Evolutionary conservation across 2,113 vertebrate genomes (phyloP), one percentile per base, ranked within the genome.

Genomic region (Pygoscelis antarcticus): DNA sequence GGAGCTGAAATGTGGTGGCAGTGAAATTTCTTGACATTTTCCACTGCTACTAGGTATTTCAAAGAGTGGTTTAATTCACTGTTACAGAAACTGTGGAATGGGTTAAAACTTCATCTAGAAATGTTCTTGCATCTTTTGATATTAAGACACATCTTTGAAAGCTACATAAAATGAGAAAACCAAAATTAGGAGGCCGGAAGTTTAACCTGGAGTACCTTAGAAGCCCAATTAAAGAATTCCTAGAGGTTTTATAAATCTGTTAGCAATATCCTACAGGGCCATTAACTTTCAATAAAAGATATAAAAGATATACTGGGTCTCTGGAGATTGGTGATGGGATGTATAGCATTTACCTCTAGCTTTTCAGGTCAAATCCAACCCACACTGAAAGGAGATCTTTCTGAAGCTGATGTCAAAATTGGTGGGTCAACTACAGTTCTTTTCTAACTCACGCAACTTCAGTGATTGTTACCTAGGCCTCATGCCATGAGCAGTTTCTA

Each of bases 231-330:
- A 90, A 93, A 72, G 34, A 68, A 62, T 49, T 94, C 83, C 65
- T 92, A 36, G 18, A 71, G 47, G 52, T 83, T 93, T 88, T 83
- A 74, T 82, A 94, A 78, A 91, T 84, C 40, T 89, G n/a, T 86
- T 92, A 76, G 8, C 19, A 49, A 26, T 51, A 84, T 94, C 69
- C 65, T 85, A 79, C 49, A 87, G 57, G 65, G 71, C 36, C 61
- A 93, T 81, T 87, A 95, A 82, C 64, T 92, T 80, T 83, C 82
- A 62, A 57, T 83, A 83, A 46, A 83, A 72, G 62, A 79, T 29
- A 72, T 47, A 57, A 72, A 89, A 94, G 26, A 38, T 30, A 13
- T 47, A 58, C 32, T 78, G 8, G 13, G 40, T 94, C 52, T 90
- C 76, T 69, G 26, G 58, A 93, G 49, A 77, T 70, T 57, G 44